Conservation (phyloP, 2,797 vertebrate genomes). For the Triplophysa yarkandensis region DNA sequence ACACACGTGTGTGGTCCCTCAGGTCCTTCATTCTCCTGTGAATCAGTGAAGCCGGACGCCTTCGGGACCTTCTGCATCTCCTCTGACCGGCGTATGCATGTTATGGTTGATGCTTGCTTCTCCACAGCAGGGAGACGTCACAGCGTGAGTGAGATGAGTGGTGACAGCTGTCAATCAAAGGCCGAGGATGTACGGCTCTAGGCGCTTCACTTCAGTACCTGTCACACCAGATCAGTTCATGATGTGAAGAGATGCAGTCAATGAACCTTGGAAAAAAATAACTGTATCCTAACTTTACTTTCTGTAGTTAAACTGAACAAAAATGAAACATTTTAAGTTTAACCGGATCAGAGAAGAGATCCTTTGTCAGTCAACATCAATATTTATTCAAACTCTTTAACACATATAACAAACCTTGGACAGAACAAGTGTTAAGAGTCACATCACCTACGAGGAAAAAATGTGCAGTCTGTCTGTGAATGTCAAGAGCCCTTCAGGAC, state of each 20-base stretch:
- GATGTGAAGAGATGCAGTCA: slow-evolving; percentile 24
- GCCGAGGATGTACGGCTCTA: slow-evolving; percentile 11
- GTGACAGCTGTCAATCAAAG: slow-evolving; percentile 54
- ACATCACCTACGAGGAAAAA: slow-evolving; percentile 16
- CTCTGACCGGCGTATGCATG: slow-evolving; percentile 19
- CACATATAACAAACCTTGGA: no score
- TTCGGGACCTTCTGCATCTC: slow-evolving; percentile 35
- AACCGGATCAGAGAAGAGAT: no score
- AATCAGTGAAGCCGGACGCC: slow-evolving; percentile 39
- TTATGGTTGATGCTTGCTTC: slow-evolving; percentile 46
- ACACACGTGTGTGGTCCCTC: background rate
- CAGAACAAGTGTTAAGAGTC: slow-evolving; percentile 11
- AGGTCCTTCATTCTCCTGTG: slow-evolving; percentile 30
- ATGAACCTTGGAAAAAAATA: background rate
- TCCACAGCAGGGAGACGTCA: slow-evolving; percentile 28
- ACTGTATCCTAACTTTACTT: background rate
- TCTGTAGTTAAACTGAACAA: background rate
- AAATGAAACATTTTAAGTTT: no score
- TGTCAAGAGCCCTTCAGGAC: slow-evolving; percentile 19
- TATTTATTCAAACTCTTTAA: no score
- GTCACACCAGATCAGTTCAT: slow-evolving; percentile 48
- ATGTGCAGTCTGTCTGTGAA: slow-evolving; percentile 27
- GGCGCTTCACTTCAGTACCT: slow-evolving; percentile 35
- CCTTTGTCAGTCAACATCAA: no score
- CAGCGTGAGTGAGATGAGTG: slow-evolving; percentile 42